Conservation (phyloP, 1,140 invertebrate species). For the Coptotermes formosanus region DNA sequence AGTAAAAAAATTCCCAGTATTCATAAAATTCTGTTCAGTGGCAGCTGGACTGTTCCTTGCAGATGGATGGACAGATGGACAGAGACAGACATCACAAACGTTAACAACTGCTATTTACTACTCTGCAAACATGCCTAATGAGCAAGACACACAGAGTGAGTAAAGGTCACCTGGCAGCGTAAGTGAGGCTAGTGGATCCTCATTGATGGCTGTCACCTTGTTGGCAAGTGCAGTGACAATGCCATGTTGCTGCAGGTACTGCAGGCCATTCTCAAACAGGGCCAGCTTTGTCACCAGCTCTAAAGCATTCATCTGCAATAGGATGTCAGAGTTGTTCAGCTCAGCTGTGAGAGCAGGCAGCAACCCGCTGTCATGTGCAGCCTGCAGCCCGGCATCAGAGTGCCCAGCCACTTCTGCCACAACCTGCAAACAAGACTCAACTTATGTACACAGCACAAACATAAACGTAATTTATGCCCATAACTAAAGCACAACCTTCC, state of each 20-base stretch:
- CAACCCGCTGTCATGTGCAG: constrained; percentile 59
- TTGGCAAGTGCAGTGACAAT: constrained; percentile 61
- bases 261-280: constrained; percentile 63
- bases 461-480: background rate
- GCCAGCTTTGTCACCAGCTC: constrained; percentile 72
- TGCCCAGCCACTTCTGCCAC: constrained; percentile 62
- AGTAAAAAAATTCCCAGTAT: no score
- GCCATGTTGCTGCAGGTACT: constrained; percentile 65
- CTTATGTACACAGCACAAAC: background rate
- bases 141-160: background rate
- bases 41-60: no score
- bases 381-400: constrained; percentile 56
- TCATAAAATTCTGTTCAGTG: no score
- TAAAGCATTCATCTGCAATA: constrained; percentile 73
- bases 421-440: constrained; percentile 55
- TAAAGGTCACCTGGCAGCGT: constrained; percentile 59
- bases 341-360: constrained; percentile 65
- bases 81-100: constrained; percentile 8
- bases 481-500: background rate
- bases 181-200: constrained; percentile 60
- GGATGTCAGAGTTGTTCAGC: constrained; percentile 67
- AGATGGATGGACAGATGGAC: no score
- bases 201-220: constrained; percentile 55
- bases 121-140: constrained; percentile 23
- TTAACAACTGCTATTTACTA: constrained; percentile 23